Base-by-base conservation (phyloP, 2,888 invertebrate species). In the Bimastos eiseni region DNA sequence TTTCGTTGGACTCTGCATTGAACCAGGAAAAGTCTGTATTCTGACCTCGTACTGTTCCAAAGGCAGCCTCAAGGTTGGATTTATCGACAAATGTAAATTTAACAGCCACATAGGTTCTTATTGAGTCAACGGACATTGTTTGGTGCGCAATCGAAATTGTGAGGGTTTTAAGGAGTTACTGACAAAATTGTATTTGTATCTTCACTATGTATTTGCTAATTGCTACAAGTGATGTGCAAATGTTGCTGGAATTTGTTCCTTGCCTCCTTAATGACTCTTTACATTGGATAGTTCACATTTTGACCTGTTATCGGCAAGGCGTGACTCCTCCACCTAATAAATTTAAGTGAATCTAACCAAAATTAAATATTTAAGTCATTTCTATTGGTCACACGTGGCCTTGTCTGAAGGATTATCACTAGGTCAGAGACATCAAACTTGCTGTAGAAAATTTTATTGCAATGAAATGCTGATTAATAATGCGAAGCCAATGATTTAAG, bases 31-130 rank as follows among this genome's bases (percentile, higher is more conserved):
- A 3, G 93, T 93, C 84, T 90, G 93, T 36, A 90, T 94, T n/a
- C 91, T 94, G 55, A 94, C 94, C 93, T 94, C 93, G 91, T 94
- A 94, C 91, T 94, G 94, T 91, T 92, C 93, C 6, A 94, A 94
- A 91, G 94, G 94, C 24, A 94, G 94, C 92, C 91, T 94, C 33
- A 93, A 93, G 93, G 93, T 91, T 38, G 38, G n/a, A 1, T 84
- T 21, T 33, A 49, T 49, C 1, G 49, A 6, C 24, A 49, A 21
- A 49, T 24, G 24, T 15, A 49, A 24, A n/a, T n/a, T n/a, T n/a
- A n/a, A n/a, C n/a, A n/a, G n/a, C n/a, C n/a, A n/a, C n/a, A n/a
- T n/a, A n/a, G n/a, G n/a, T n/a, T n/a, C n/a, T n/a, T n/a, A n/a
- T n/a, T n/a, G n/a, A n/a, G n/a, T n/a, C n/a, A n/a, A n/a, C n/a